Evolutionary conservation across 1,140 invertebrate genomes (phyloP), one percentile per base, ranked within the genome.

Genomic region (Drosophila ficusphila): DNA sequence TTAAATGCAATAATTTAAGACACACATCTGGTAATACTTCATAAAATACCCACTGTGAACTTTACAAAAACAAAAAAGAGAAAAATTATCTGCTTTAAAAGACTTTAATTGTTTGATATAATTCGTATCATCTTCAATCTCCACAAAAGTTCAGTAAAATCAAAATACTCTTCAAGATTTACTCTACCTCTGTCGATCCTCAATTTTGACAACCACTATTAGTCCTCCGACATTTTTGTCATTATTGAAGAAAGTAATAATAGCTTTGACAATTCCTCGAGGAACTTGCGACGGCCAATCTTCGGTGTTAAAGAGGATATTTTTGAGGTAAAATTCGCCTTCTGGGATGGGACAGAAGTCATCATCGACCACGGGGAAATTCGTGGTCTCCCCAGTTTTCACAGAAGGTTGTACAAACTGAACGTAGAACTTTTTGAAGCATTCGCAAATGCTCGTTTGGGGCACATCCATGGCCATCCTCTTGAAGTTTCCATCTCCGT

Each of bases 391-490:
- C 5, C 79, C 89, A 1, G 58, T 21, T 19, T 47, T 57, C 31
- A 90, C 1, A 3, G 89, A 90, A 0, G 89, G 89, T 34, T 90
- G 89, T 0, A 90, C 71, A 12, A 90, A 90, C 46, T 90, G 85
- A 0, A 81, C 79, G 11, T 89, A 90, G 62, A 90, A 89, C 61
- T 90, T 90, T 12, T 90, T 88, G 51, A 89, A 90, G 41, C 89
- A 90, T 3, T 90, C 89, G 33, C 89, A 90, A 21, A 90, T 85
- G 39, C 57, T 71, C 0, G 83, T 89, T n/a, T 57, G 85, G 4
- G 89, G 89, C 19, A 90, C 79, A 47, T 89, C 89, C 83, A 90
- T 85, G 11, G 65, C 76, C 54, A 90, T 83, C 0, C 77, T 58
- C 48, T 90, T 90, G 18, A 76, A 90, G n/a, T 90, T 65, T 2